A percentile compares a stretch with the other conserved stretches of the same genome.
Conservation (phyloP, 1,140 invertebrate genomes). For the Mizuhopecten yessoensis region DNA sequence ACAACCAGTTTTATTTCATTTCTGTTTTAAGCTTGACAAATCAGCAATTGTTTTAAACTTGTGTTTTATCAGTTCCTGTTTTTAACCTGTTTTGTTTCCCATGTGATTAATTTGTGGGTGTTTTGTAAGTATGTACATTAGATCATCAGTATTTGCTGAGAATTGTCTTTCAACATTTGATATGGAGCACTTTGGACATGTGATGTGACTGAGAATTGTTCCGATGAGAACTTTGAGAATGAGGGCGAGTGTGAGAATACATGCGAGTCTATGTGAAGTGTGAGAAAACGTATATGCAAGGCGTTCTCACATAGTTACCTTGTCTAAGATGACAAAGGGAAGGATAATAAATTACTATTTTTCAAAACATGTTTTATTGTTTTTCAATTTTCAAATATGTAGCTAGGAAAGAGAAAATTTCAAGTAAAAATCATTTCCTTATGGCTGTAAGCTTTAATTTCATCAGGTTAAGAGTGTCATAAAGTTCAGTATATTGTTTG, state of each 20-base stretch:
- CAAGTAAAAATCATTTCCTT: no score
- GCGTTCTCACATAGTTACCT: neutral
- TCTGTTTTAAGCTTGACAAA: neutral
- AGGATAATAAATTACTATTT: constrained; percentile 40
- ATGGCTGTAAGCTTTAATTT: no score
- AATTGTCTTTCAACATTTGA: constrained; percentile 35
- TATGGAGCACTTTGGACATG: constrained; percentile 31
- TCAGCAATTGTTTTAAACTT: neutral
- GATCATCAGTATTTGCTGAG: constrained; percentile 32
- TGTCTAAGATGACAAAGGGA: constrained; percentile 15
- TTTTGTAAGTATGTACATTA: constrained; percentile 32
- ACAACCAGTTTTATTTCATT: neutral
- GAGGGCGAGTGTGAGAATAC: constrained; percentile 12
- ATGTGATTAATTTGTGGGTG: neutral
- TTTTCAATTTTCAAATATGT: no score
- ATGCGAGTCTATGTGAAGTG: neutral
- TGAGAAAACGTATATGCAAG: neutral
- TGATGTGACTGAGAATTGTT: neutral
- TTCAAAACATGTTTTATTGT: neutral
- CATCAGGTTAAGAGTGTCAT: no score
- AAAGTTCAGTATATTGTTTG: no score
- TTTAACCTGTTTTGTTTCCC: constrained; percentile 17
- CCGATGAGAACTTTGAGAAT: neutral
- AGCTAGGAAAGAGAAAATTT: no score
- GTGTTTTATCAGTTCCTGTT: neutral